Evolutionary conservation across 2,888 invertebrate species (phyloP).

Genomic region (Caenorhabditis sp.): DNA sequence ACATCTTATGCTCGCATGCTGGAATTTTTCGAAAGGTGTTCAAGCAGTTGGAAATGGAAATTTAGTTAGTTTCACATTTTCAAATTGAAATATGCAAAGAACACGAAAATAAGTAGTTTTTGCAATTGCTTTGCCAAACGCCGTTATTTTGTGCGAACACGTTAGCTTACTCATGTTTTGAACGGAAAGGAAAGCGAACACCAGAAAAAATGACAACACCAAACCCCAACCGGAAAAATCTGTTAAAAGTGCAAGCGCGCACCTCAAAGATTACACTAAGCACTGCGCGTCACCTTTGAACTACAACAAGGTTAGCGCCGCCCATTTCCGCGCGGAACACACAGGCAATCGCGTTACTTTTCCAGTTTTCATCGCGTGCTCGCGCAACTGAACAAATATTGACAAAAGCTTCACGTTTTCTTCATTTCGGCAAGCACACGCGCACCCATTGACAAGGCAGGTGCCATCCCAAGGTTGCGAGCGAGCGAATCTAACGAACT

Average conservation of each 20-base stretch:
- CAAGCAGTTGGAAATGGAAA: too few relatives aligned
- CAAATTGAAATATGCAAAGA: too few relatives aligned
- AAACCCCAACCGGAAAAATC: not conserved
- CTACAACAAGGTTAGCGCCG: not conserved
- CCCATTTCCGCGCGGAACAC: conserved; percentile 35
- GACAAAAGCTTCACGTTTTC: conserved; percentile 50
- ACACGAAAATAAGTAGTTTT: too few relatives aligned
- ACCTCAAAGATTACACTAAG: not conserved
- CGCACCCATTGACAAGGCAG: not conserved
- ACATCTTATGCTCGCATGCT: too few relatives aligned
- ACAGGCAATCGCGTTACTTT: not conserved
- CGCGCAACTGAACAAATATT: conserved; percentile 32
- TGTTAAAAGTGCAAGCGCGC: not conserved
- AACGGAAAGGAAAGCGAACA: too few relatives aligned
- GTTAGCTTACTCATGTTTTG: too few relatives aligned
- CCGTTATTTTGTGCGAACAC: too few relatives aligned
- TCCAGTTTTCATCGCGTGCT: conserved; percentile 5
- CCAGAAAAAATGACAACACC: not conserved
- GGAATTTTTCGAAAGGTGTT: too few relatives aligned
- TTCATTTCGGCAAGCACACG: conserved; percentile 8
- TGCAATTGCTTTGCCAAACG: too few relatives aligned
- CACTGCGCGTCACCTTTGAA: not conserved
- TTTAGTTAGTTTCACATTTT: too few relatives aligned
- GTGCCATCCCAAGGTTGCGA: not conserved
- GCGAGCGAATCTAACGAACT: not conserved